These are phyloP conservation scores for Naso thynnoides DNA, from an alignment of 2,797 vertebrate genomes.

Conservation along the genomic window DNA sequence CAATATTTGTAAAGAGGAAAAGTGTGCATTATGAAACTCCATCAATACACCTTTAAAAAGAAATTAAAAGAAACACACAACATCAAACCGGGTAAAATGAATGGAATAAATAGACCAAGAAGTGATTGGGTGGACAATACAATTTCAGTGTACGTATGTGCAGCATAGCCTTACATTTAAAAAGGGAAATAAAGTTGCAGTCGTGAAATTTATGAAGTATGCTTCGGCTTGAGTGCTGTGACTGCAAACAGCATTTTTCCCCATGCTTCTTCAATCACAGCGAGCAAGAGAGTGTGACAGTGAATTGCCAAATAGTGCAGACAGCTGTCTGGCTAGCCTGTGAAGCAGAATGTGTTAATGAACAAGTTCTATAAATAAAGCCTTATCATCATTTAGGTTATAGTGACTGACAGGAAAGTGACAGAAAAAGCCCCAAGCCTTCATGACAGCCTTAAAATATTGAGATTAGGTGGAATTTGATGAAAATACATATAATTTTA, in stretches of 20 bases:
- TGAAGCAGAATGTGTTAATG: slow-evolving; percentile 66
- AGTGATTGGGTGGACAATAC: not conserved
- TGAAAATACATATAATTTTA: not conserved
- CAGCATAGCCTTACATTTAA: not conserved
- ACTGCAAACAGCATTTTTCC: slow-evolving; percentile 2
- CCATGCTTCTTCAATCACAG: slow-evolving; percentile 4
- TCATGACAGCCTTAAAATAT: slow-evolving; percentile 7
- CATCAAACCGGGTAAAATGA: not conserved
- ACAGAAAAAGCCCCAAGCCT: slow-evolving; percentile 20
- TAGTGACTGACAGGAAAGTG: slow-evolving; percentile 34
- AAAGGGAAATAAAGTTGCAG: not conserved
- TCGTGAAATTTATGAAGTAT: not conserved
- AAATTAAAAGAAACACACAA: not conserved
- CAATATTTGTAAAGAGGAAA: not conserved
- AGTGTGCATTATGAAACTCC: not conserved
- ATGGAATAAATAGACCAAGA: not conserved
- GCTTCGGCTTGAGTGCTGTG: not conserved
- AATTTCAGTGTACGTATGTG: not conserved
- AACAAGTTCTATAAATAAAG: slow-evolving; percentile 63
- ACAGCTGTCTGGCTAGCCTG: slow-evolving; percentile 46
- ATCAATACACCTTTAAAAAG: not conserved
- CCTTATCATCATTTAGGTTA: slow-evolving; percentile 34
- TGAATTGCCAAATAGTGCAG: slow-evolving; percentile 36
- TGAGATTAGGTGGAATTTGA: slow-evolving; percentile 6
- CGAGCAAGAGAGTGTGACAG: slow-evolving; percentile 34